Conservation (phyloP, 1,140 invertebrate genomes). For the Papilio polytes region DNA sequence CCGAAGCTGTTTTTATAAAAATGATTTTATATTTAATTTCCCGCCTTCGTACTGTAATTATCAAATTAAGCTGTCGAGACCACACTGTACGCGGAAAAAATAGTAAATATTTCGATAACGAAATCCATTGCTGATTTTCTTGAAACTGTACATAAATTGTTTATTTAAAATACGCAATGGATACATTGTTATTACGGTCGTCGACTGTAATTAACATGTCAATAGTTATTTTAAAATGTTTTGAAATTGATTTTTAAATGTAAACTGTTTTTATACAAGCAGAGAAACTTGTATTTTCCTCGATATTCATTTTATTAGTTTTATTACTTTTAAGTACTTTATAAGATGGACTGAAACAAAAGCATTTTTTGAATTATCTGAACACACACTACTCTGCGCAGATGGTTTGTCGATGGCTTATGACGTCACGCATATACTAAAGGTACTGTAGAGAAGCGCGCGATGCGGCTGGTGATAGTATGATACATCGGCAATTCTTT, state of each 20-base stretch:
- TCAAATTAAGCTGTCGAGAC: slow-evolving; percentile 39
- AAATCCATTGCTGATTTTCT: slow-evolving; percentile 27
- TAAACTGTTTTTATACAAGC: neutral
- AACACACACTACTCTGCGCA: no score
- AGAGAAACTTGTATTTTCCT: neutral
- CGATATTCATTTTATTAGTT: no score
- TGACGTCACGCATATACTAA: no score
- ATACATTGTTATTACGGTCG: neutral
- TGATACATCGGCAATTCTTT: no score
- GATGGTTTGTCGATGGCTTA: no score
- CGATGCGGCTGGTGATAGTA: no score
- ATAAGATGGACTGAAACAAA: neutral
- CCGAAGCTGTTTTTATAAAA: slow-evolving; percentile 13
- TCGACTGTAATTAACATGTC: slow-evolving; percentile 29
- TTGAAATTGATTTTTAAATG: slow-evolving; percentile 18
- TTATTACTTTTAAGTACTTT: no score
- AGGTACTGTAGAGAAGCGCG: no score
- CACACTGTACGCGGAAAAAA: slow-evolving; percentile 32
- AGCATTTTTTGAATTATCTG: no score
- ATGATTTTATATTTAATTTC: slow-evolving; percentile 29
- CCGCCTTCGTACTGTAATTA: slow-evolving; percentile 25
- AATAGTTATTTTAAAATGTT: neutral
- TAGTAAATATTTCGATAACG: slow-evolving; percentile 7
- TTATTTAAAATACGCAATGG: slow-evolving; percentile 33
- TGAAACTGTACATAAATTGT: slow-evolving; percentile 22